phyloP scores from a whole-genome alignment of 1,140 invertebrate species.

The Ceratina australensis region DNA sequence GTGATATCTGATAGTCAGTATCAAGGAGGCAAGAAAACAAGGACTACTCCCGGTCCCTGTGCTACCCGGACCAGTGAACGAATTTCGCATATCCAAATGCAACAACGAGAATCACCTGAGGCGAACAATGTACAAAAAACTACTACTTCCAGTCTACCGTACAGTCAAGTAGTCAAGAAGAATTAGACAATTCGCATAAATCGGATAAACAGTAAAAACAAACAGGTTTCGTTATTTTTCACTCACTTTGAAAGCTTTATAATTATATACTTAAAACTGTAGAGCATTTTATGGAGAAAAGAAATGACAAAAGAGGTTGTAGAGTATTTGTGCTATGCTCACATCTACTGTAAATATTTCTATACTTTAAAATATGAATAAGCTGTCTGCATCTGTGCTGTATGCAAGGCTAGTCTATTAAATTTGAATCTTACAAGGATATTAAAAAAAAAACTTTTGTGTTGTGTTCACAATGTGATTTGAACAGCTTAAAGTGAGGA shows the following conservation, averaged over 20 bases:
- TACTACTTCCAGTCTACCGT: constrained; percentile 15
- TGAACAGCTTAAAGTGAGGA: constrained; percentile 22
- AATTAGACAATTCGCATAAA: constrained; percentile 29
- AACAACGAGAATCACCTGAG: constrained; percentile 9
- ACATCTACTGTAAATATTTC: constrained; percentile 46
- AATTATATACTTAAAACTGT: constrained; percentile 31
- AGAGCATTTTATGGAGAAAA: constrained; percentile 18
- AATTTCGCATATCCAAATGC: not conserved
- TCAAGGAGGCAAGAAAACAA: constrained; percentile 26
- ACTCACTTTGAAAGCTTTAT: constrained; percentile 27
- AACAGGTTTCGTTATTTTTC: too few species aligned
- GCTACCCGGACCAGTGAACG: constrained; percentile 10
- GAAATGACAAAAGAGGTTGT: not conserved
- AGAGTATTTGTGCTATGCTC: constrained; percentile 23
- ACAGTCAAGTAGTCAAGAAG: constrained; percentile 36
- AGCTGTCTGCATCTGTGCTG: not conserved
- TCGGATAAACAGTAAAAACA: too few species aligned
- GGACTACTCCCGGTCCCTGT: not conserved
- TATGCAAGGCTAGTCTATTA: not conserved
- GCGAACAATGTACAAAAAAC: constrained; percentile 30
- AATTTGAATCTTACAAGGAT: not conserved
- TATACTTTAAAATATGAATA: constrained; percentile 34
- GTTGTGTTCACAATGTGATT: constrained; percentile 18
- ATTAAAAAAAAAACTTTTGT: constrained; percentile 5
- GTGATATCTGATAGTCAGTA: not conserved